Base-by-base conservation (phyloP, 2,888 invertebrate species). In the Abscondita cerata region DNA sequence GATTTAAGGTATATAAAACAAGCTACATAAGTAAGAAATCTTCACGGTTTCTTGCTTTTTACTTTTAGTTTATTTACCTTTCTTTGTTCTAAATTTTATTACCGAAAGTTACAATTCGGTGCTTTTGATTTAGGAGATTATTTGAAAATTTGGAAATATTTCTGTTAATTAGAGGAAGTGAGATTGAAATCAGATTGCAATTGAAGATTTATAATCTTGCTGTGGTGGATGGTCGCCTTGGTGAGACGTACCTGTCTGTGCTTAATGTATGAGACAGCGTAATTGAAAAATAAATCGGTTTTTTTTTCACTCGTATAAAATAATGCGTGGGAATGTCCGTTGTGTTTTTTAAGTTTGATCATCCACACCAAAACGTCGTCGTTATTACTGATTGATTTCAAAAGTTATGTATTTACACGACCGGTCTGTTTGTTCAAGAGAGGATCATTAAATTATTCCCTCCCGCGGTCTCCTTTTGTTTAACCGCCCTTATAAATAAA, bases 351-450 rank as follows among this genome's bases (percentile, higher is more conserved):
- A 16, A 41, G 41, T 33, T 15, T 53, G 59, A 72, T 73, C 64
- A 65, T 69, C 67, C 63, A 34, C 70, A 65, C 62, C 68, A 59
- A 44, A 62, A 66, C 68, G 64, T 62, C 66, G 74, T 72, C 74
- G 72, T 76, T 76, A 76, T 78, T 75, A 75, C 76, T 77, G 79
- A 79, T 79, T 78, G 78, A 79, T 78, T 78, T 76, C 76, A 73
- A 69, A 64, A 72, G 73, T 72, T 70, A 71, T 76, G 78, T 77
- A 77, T 78, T 53, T 78, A 78, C 77, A 78, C 73, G 69, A 75
- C 71, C 78, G 78, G 78, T 73, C 66, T 73, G 75, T 79, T 79
- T 79, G 78, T 76, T 74, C 74, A 67, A 71, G 70, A 67, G 72
- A 73, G 67, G 72, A 74, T 72, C 78, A 77, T 76, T 80, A 79